phyloP scores from a whole-genome alignment of 2,888 invertebrate genomes.

The Polyommatus icarus region DNA sequence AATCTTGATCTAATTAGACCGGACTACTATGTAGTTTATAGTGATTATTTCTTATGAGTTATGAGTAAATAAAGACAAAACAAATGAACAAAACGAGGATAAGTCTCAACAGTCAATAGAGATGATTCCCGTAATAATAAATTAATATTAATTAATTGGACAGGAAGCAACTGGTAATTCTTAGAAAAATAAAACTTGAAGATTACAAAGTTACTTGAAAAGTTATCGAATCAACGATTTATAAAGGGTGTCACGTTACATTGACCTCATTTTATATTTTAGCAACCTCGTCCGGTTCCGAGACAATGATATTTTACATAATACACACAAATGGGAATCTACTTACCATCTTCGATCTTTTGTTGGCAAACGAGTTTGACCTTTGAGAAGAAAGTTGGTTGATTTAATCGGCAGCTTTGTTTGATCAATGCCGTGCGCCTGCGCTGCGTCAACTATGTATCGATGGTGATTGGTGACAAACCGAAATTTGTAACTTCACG shows the following conservation, averaged over 20 bases:
- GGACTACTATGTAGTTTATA: no score
- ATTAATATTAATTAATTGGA: no score
- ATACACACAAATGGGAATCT: slow-evolving; percentile 2
- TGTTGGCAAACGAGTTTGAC: slow-evolving; percentile 20
- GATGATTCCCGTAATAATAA: no score
- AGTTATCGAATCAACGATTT: not conserved
- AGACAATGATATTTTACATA: slow-evolving; percentile 49
- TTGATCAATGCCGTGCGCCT: slow-evolving; percentile 3
- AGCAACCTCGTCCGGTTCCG: not conserved
- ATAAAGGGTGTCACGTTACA: not conserved
- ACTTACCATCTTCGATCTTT: slow-evolving; percentile 17
- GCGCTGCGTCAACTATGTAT: not conserved
- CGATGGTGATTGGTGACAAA: not conserved
- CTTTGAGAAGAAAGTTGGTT: slow-evolving; percentile 20
- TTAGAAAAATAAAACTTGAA: no score
- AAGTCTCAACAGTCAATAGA: no score
- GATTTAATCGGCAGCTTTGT: slow-evolving; percentile 27
- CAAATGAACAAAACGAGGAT: no score
- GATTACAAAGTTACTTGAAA: not conserved
- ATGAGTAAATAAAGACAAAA: no score
- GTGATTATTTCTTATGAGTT: no score
- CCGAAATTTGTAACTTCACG: not conserved
- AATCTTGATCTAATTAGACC: no score
- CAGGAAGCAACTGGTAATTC: no score
- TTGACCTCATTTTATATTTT: not conserved